Evolutionary conservation across 2,797 vertebrate genomes (phyloP), one percentile per base, ranked within the genome.

Genomic region (Myotis findleyi): DNA sequence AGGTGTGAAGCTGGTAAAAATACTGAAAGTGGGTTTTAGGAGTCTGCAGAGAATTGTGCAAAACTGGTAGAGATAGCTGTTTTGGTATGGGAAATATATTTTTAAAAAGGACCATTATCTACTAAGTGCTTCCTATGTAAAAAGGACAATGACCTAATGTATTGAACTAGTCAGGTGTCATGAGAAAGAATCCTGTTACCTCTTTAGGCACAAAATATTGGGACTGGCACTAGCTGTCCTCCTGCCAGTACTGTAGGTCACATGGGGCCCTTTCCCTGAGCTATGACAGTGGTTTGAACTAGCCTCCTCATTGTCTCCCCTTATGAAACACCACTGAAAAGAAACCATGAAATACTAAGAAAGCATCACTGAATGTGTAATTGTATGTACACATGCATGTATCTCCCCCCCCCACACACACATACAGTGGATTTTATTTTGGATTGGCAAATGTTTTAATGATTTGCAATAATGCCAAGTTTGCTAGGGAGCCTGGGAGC

Each of bases 251-350:
- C 8, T 5, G 38, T 9, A 30, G 4, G 23, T 83, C 21, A 51
- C 33, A 5, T 38, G 2, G 36, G 59, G 27, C n/a, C 33, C 30
- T 69, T 47, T n/a, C 25, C 38, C 66, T 27, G 41, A 44, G 33
- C 14, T 77, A 7, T 33, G 21, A 53, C 2, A 75, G 36, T 27
- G 59, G 36, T 62, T 62, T 62, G 5, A 83, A 69, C 30, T 55
- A 75, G 64, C 51, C 30, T 76, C 33, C 36, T 92, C 57, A 53
- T 66, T 44, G 20, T 94, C 30, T 76, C 11, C 27, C 27, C 12
- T 86, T 51, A 75, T 17, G 30, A 21, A 92, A 87, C 13, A 53
- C n/a, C 47, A 75, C 59, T 75, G 77, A 73, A 80, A 87, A 94
- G 64, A 90, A 92, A 55, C 30, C 4, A 25, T 18, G 20, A 96